Evolutionary conservation across 2,888 invertebrate species (phyloP).

Genomic region (Crocallis elinguaria): DNA sequence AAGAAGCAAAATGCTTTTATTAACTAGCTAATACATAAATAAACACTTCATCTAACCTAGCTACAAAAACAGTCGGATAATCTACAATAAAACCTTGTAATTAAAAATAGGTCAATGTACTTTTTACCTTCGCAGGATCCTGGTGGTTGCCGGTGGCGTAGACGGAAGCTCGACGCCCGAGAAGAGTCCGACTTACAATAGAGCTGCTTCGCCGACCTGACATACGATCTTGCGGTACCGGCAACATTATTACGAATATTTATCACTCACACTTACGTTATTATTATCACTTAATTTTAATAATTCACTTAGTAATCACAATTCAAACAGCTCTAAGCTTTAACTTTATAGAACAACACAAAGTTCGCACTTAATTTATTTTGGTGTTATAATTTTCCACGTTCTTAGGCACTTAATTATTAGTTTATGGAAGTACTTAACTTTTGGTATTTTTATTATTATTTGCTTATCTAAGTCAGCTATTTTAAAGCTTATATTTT

Average conservation of each 20-base stretch:
- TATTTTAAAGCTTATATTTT: slow-evolving; percentile 29
- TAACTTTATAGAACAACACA: slow-evolving; percentile 28
- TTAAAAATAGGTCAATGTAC: background rate
- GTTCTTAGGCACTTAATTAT: slow-evolving; percentile 50
- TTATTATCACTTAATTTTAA: slow-evolving; percentile 4
- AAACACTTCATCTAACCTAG: no score
- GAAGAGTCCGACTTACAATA: slow-evolving; percentile 87
- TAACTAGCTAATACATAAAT: no score
- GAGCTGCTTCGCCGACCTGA: slow-evolving; percentile 88
- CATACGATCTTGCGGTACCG: slow-evolving; percentile 83
- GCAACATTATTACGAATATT: slow-evolving; percentile 65
- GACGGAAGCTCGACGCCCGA: slow-evolving; percentile 87
- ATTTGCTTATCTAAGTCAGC: slow-evolving; percentile 15
- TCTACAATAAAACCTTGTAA: no score
- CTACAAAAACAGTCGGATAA: no score
- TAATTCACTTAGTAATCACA: slow-evolving; percentile 11
- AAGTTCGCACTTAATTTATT: slow-evolving; percentile 39
- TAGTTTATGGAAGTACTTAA: slow-evolving; percentile 28
- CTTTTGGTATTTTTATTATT: slow-evolving; percentile 21
- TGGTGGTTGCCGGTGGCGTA: slow-evolving; percentile 85
- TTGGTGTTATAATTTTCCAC: slow-evolving; percentile 37
- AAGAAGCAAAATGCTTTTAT: no score
- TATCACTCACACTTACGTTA: background rate
- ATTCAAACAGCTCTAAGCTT: slow-evolving; percentile 20
- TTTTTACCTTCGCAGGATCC: slow-evolving; percentile 87